Percentiles rank a stretch among this genome's conserved stretches.
Evolutionary conservation across 2,888 invertebrate genomes (phyloP).

Genomic region (Uloborus plumipes): DNA sequence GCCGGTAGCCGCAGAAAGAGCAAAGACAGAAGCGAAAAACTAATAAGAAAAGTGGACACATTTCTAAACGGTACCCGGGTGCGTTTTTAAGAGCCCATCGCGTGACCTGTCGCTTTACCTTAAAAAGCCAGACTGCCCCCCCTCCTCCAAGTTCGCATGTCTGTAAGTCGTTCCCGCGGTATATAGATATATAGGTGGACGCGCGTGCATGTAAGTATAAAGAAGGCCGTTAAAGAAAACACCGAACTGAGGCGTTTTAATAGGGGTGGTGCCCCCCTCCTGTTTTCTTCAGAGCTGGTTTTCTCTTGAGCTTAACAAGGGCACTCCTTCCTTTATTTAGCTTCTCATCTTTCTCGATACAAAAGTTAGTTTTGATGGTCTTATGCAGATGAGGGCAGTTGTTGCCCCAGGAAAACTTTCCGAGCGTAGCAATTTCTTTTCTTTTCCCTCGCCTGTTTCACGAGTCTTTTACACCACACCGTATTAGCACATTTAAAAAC

Average conservation of each 20-base stretch:
- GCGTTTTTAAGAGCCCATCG: conserved; percentile 34
- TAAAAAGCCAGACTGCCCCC: conserved; percentile 31
- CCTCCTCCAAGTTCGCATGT: neutral
- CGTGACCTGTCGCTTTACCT: conserved; percentile 60
- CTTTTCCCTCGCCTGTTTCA: too few relatives aligned
- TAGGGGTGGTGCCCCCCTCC: neutral
- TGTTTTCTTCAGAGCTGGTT: too few relatives aligned
- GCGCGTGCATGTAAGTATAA: neutral
- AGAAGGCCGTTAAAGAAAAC: conserved; percentile 18
- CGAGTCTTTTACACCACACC: too few relatives aligned
- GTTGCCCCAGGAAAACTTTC: too few relatives aligned
- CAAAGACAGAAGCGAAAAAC: conserved; percentile 9
- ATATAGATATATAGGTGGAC: neutral
- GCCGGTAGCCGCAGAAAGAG: conserved; percentile 32
- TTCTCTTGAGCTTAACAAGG: too few relatives aligned
- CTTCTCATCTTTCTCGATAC: too few relatives aligned
- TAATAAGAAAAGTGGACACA: conserved; percentile 8
- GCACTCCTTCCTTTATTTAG: too few relatives aligned
- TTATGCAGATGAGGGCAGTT: too few relatives aligned
- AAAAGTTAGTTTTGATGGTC: too few relatives aligned
- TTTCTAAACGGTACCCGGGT: conserved; percentile 13
- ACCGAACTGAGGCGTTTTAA: conserved; percentile 11
- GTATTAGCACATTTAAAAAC: too few relatives aligned
- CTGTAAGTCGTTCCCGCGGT: neutral
- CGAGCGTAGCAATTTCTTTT: too few relatives aligned